Conservation (phyloP, 2,113 vertebrate genomes). For the Fukomys damarensis region DNA sequence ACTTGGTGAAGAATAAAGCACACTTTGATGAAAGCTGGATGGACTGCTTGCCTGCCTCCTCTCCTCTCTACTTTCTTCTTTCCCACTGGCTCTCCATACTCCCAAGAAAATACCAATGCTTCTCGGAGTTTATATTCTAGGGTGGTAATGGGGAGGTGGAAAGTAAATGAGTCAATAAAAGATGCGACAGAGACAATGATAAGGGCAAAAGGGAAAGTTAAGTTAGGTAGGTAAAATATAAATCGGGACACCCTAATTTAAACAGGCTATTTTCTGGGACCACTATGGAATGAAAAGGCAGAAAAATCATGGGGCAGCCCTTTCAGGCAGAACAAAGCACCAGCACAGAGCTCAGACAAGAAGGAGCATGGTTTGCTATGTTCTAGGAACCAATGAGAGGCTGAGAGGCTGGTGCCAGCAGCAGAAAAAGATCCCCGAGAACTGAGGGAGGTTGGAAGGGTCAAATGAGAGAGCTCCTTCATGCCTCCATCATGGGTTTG, state of each 20-base stretch:
- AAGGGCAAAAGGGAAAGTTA: not conserved
- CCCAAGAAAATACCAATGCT: not conserved
- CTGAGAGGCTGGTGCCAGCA: no score
- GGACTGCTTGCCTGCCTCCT: not conserved
- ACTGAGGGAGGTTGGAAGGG: not conserved
- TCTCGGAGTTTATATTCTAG: not conserved
- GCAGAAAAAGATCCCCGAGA: not conserved
- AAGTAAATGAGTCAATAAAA: not conserved
- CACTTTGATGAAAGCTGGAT: not conserved
- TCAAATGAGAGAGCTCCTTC: accelerated
- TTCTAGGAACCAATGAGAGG: no score
- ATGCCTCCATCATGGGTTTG: not conserved
- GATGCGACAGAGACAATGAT: not conserved
- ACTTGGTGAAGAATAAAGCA: not conserved
- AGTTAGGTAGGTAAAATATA: not conserved
- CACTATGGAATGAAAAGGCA: not conserved
- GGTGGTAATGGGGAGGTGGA: not conserved
- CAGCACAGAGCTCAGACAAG: not conserved
- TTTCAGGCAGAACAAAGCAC: not conserved
- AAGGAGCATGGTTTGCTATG: not conserved
- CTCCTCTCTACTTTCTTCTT: accelerated
- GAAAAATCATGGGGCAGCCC: no score
- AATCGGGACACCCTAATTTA: not conserved
- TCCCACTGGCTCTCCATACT: not conserved
- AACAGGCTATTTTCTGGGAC: not conserved